phyloP scores from a whole-genome alignment of 2,113 vertebrate species.

The Rhizomys pruinosus region DNA sequence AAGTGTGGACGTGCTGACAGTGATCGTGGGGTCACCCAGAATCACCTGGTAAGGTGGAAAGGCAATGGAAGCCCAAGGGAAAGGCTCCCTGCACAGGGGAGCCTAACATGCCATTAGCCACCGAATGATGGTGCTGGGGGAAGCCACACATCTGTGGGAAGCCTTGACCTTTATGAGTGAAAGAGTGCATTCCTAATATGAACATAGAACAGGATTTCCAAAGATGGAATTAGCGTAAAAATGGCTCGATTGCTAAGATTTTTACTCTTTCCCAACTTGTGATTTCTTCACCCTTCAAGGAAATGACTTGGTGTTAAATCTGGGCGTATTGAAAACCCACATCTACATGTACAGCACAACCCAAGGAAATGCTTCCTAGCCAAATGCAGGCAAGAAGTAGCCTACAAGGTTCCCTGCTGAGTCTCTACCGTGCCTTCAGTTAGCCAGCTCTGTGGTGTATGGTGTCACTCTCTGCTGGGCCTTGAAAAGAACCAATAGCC shows the following conservation, averaged over 20 bases:
- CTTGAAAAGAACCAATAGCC: neutral
- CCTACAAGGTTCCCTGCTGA: too few relatives aligned
- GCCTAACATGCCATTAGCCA: neutral
- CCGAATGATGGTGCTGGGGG: neutral
- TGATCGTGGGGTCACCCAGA: accelerated
- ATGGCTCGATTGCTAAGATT: neutral
- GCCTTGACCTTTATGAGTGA: neutral
- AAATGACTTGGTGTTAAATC: neutral
- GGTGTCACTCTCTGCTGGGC: neutral
- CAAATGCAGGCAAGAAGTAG: neutral
- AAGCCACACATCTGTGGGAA: neutral
- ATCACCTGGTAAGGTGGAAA: neutral
- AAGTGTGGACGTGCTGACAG: neutral
- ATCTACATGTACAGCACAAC: neutral
- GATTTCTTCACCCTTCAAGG: constrained; percentile 19
- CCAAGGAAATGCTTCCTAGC: neutral
- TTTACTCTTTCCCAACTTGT: constrained; percentile 3
- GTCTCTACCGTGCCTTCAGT: neutral
- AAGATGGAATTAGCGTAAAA: neutral
- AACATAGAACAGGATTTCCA: neutral
- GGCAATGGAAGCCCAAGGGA: accelerated
- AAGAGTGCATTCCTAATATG: neutral
- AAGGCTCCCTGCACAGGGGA: neutral
- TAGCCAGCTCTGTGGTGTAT: neutral
- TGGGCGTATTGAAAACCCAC: neutral